Base-by-base conservation (phyloP, 1,140 invertebrate species). In the Hylyphantes graminicola region DNA sequence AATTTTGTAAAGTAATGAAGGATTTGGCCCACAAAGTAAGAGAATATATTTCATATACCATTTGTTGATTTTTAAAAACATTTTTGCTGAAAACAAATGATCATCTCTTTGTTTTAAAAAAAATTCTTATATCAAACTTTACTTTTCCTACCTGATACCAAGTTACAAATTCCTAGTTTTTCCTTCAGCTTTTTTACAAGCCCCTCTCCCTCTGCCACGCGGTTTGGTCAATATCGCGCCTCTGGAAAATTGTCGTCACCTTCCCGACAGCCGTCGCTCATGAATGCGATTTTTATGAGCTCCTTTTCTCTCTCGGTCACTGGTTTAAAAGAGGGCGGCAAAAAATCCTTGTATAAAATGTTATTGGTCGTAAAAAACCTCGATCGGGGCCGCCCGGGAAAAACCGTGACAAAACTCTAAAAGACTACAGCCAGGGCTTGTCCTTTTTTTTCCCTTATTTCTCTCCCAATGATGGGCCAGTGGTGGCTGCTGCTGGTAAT, bases 331-430 rank as follows among this genome's bases (percentile, higher is more conserved):
- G 81, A 67, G 81, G 70, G 59, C 13, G 51, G 55, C 50, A 83
- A 83, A 83, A 83, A 83, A 67, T 76, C 73, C 73, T 75, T 83
- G 81, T 83, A 75, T 74, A 76, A 83, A 83, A 83, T 76, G 81
- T 83, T 83, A 83, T 83, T 54, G 81, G 72, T 83, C 81, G 81
- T 83, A 83, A 83, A 83, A 83, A 81, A 80, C 77, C 77, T 70
- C 77, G 65, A 70, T 80, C 67, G 68, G 51, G 35, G 55, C 68
- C 79, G 79, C 54, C 79, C 59, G 65, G 67, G 67, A 80, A 35
- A 35, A 80, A 70, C 77, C 79, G 79, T 81, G 79, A 81, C 79
- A 81, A 81, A 81, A 81, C 68, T 81, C 79, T 64, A 53, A 81
- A 81, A 70, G 67, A 51, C 79, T 80, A 21, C 76, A 53, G 76